These are phyloP conservation scores for Drosophila miranda DNA, from an alignment of 1,140 invertebrate species.

Conservation along the genomic window DNA sequence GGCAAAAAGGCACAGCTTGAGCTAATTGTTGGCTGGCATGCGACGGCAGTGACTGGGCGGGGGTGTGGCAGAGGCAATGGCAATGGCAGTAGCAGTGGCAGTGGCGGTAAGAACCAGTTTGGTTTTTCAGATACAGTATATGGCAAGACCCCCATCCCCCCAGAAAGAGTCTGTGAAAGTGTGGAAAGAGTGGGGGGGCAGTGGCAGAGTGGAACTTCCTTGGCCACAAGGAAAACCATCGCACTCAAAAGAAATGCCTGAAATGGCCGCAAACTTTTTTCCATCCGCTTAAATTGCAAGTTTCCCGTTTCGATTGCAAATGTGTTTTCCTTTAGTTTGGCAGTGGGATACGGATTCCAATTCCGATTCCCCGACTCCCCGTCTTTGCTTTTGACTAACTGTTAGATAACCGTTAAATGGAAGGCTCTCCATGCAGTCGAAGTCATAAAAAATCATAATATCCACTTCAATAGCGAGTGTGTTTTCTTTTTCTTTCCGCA, in stretches of 20 bases:
- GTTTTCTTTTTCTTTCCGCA: slow-evolving; percentile 11
- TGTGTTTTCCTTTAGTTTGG: slow-evolving; percentile 31
- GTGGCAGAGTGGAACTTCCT: slow-evolving; percentile 21
- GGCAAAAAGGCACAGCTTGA: slow-evolving; percentile 54
- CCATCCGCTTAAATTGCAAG: slow-evolving; percentile 74
- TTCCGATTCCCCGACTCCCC: slow-evolving; percentile 18
- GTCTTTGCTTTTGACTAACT: neutral
- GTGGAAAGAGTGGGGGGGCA: neutral
- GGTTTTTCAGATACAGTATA: slow-evolving; percentile 13
- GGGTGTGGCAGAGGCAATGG: slow-evolving; percentile 9
- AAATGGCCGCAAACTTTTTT: slow-evolving; percentile 66
- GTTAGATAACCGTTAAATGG: slow-evolving; percentile 57
- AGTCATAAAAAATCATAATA: slow-evolving; percentile 54
- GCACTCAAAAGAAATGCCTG: slow-evolving; percentile 60
- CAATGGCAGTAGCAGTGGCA: too few species aligned
- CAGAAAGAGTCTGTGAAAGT: slow-evolving; percentile 44
- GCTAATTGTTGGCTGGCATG: slow-evolving; percentile 54
- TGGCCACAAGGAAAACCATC: slow-evolving; percentile 44
- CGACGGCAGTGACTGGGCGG: neutral
- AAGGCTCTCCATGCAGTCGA: slow-evolving; percentile 11
- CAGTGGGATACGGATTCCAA: slow-evolving; percentile 39
- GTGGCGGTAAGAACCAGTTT: slow-evolving; percentile 39
- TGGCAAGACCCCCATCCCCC: slow-evolving; percentile 7
- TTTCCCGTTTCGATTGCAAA: slow-evolving; percentile 72
- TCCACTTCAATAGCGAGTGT: slow-evolving; percentile 9